Evolutionary conservation across 1,140 invertebrate genomes (phyloP), one percentile per base, ranked within the genome.

Genomic region (Ceratina australensis): DNA sequence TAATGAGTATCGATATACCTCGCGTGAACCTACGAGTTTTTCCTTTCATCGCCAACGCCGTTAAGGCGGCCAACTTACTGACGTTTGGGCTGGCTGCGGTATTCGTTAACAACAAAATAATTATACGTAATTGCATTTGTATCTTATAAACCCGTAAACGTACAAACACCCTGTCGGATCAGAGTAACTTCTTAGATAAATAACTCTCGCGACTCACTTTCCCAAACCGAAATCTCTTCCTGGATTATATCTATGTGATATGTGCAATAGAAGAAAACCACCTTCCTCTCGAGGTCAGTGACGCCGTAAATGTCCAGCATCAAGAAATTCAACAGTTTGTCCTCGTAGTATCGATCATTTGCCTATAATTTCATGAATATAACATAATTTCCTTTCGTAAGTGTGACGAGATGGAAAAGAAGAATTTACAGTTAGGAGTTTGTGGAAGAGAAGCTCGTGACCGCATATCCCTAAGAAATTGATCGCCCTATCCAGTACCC

Each of bases 261-360:
- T 0, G 94, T 94, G 81, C 93, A 93, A 86, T 94, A 94, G 73
- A 94, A 91, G 63, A 91, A 93, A 73, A 94, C 80, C 18, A 93
- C 80, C 54, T 93, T 92, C 49, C 85, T 91, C 22, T 92, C 87
- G 10, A 93, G 87, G 85, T 93, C 87, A 2, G 84, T 87, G 22
- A 90, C 87, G 33, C 85, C 87, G 69, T 81, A 91, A 71, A 82
- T 90, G 86, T 90, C 90, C 68, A 72, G 83, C 82, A 77, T 89
- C 71, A 85, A 92, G 87, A 89, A 93, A 86, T 82, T 88, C n/a
- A 90, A 54, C 15, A 92, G 74, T 64, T 91, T 91, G 13, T 89
- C 84, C 73, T 91, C 87, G 64, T 74, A 88, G 79, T 87, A 86
- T 73, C 85, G 76, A 86, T 90, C 67, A 64, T 92, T 89, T 56